Evolutionary conservation across 2,113 vertebrate species (phyloP).

Genomic region (Pollimyrus isidori): DNA sequence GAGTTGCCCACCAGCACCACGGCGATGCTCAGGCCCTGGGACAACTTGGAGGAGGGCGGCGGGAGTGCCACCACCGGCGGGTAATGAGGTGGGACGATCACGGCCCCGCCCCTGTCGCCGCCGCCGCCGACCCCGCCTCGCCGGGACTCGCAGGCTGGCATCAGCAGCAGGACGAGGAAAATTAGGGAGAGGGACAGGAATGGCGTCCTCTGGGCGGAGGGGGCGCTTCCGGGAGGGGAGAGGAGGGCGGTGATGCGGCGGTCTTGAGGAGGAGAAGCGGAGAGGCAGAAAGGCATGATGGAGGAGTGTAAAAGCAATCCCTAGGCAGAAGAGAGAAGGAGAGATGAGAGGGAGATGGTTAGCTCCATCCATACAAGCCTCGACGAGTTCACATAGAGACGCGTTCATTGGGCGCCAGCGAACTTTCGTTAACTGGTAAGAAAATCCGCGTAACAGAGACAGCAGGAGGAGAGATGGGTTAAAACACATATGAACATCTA

Average conservation of each 20-base stretch:
- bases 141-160: conserved; percentile 59
- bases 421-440: neutral
- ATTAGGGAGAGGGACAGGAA: conserved; percentile 30
- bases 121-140: conserved; percentile 43
- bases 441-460: neutral
- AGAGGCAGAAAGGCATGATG: conserved; percentile 70
- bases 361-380: neutral
- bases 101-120: conserved; percentile 45
- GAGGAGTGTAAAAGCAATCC: conserved; percentile 63
- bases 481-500: neutral
- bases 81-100: conserved; percentile 56
- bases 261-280: conserved; percentile 56
- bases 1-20: conserved; percentile 97
- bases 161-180: conserved; percentile 38
- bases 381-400: neutral
- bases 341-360: conserved; percentile 13
- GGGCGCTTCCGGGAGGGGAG: conserved; percentile 23
- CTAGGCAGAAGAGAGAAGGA: conserved; percentile 37
- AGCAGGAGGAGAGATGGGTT: neutral
- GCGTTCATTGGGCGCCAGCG: neutral
- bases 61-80: conserved; percentile 41
- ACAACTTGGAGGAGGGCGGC: conserved; percentile 52
- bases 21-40: conserved; percentile 78
- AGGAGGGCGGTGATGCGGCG: conserved; percentile 30
- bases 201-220: conserved; percentile 32